These are phyloP conservation scores for Drusus annulatus DNA, from an alignment of 1,140 invertebrate genomes.

Conservation along the genomic window DNA sequence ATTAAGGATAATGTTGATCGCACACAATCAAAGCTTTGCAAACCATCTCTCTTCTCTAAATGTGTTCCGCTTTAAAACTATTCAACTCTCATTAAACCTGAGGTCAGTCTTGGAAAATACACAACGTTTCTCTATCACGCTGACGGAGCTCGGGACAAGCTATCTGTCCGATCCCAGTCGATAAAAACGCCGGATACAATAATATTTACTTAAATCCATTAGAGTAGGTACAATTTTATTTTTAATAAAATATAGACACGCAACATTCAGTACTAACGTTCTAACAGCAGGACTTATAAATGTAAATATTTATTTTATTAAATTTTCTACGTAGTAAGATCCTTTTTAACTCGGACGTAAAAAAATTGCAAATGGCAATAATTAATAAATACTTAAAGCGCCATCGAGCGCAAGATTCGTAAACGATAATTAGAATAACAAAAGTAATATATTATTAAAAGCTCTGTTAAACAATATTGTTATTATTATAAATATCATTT, in stretches of 20 bases:
- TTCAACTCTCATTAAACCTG: constrained; percentile 43
- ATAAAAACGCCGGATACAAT: constrained; percentile 11
- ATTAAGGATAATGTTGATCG: not conserved
- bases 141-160: not conserved
- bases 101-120: constrained; percentile 54
- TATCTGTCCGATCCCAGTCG: constrained; percentile 1
- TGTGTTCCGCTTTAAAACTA: constrained; percentile 26
- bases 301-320: not conserved
- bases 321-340: constrained; percentile 3
- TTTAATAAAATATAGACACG: constrained; percentile 46
- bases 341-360: not conserved
- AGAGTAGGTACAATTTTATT: constrained; percentile 38
- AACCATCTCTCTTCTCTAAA: not conserved
- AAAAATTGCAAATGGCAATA: not conserved
- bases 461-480: not conserved
- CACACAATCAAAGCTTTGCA: constrained; percentile 9
- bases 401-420: not conserved
- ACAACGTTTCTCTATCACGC: constrained; percentile 28
- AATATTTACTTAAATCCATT: constrained; percentile 31
- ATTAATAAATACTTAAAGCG: not conserved
- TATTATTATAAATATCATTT: not conserved
- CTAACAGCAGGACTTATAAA: constrained; percentile 52
- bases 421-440: not conserved
- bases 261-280: constrained; percentile 48
- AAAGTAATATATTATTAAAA: not conserved